A percentile compares a stretch with the other conserved stretches of the same genome.
Evolutionary conservation across 2,888 invertebrate species (phyloP).

Genomic region (Parascotia fuliginaria): DNA sequence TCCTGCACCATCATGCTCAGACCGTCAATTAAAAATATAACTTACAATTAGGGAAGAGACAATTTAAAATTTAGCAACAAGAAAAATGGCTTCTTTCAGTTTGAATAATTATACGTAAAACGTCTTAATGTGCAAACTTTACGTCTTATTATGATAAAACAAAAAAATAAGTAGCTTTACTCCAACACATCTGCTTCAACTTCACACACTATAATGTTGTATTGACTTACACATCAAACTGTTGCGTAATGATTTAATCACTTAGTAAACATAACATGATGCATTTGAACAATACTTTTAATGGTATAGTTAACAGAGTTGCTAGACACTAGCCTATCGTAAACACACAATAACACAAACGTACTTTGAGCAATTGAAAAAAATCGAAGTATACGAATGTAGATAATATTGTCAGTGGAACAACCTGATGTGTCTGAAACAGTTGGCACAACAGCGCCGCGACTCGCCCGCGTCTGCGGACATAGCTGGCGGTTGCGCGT

Average conservation of each 20-base stretch:
- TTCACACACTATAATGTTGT: too few relatives aligned
- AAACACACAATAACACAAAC: constrained; percentile 1
- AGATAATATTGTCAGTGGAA: constrained; percentile 18
- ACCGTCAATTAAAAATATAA: too few relatives aligned
- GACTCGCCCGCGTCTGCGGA: constrained; percentile 42
- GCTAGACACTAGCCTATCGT: constrained; percentile 16
- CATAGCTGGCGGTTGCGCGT: constrained; percentile 43
- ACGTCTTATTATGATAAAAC: too few relatives aligned
- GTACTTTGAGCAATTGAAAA: constrained; percentile 8
- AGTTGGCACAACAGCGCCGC: constrained; percentile 45
- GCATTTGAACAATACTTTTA: neutral
- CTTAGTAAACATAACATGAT: neutral
- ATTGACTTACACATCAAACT: constrained; percentile 4
- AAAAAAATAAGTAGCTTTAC: too few relatives aligned
- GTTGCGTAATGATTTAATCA: constrained; percentile 21
- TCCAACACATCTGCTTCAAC: too few relatives aligned
- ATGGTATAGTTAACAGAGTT: neutral
- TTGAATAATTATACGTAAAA: too few relatives aligned
- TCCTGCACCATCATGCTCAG: too few relatives aligned
- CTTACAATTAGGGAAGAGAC: too few relatives aligned
- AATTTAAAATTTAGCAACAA: too few relatives aligned
- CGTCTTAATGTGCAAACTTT: too few relatives aligned
- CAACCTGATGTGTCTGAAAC: constrained; percentile 53
- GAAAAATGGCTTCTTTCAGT: too few relatives aligned
- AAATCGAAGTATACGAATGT: constrained; percentile 10